Conservation (phyloP, 2,888 invertebrate genomes). For the Drosophila mimica region DNA sequence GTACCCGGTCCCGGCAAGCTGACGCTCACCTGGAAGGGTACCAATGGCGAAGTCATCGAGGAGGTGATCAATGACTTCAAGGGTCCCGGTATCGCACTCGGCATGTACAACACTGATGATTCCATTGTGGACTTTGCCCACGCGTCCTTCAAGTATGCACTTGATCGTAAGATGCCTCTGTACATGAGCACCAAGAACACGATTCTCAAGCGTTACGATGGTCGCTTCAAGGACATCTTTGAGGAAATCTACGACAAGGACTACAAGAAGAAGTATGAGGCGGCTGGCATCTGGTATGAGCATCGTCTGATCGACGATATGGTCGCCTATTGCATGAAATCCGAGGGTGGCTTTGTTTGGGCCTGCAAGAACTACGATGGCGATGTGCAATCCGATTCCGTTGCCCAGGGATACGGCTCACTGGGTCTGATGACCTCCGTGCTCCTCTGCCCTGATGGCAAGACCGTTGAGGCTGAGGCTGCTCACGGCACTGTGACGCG, state of each 20-base stretch:
- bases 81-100: conserved; percentile 95
- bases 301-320: conserved; percentile 99
- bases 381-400: conserved; percentile 99
- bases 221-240: conserved; percentile 98
- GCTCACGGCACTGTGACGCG: conserved; percentile 99
- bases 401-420: conserved; percentile 98
- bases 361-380: conserved; percentile 99
- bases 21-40: conserved; percentile 90
- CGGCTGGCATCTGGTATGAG: conserved; percentile 97
- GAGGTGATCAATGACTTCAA: conserved; percentile 94
- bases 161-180: conserved; percentile 93
- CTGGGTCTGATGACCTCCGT: conserved; percentile 99
- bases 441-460: conserved; percentile 97
- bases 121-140: conserved; percentile 98
- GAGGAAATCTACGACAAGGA: conserved; percentile 96
- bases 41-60: conserved; percentile 87
- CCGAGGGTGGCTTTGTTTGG: conserved; percentile 99
- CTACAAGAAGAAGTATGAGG: conserved; percentile 94
- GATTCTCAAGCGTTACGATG: conserved; percentile 97
- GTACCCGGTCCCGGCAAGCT: conserved; percentile 96
- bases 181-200: conserved; percentile 99
- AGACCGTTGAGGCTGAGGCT: conserved; percentile 98
- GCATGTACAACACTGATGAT: conserved; percentile 98
- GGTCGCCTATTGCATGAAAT: conserved; percentile 99
- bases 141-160: conserved; percentile 95